Percentiles rank a stretch among this genome's conserved stretches.
Conservation (phyloP, 2,797 vertebrate genomes). For the Rhadinocentrus ornatus region DNA sequence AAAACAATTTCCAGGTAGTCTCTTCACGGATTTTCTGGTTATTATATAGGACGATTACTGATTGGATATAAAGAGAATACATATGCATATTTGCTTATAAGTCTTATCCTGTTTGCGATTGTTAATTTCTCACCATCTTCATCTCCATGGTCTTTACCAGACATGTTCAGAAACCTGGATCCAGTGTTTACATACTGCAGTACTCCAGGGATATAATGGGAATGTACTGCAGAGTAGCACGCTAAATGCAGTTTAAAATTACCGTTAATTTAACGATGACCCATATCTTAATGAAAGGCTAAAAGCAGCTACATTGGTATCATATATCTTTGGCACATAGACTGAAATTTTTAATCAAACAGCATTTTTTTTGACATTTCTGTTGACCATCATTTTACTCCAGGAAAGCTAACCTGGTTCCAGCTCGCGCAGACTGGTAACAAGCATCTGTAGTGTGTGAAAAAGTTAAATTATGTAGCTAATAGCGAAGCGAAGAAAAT, state of each 20-base stretch:
- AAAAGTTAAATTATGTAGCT: neutral
- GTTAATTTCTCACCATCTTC: neutral
- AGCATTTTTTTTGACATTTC: neutral
- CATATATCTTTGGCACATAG: neutral
- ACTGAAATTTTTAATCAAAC: neutral
- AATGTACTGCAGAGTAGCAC: neutral
- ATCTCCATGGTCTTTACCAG: neutral
- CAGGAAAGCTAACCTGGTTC: neutral
- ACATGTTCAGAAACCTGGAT: neutral
- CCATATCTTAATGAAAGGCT: neutral
- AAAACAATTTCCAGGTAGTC: neutral
- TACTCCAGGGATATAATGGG: neutral
- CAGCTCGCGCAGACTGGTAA: neutral
- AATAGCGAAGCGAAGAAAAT: neutral
- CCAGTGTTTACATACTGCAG: neutral
- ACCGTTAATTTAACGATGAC: no score
- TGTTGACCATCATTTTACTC: neutral
- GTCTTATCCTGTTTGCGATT: neutral
- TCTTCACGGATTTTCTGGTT: neutral
- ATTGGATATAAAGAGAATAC: neutral
- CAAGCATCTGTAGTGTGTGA: neutral
- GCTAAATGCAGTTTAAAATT: conserved; percentile 12
- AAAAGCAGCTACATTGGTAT: neutral
- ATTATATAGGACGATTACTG: neutral
- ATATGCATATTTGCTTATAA: neutral